phyloP scores from a whole-genome alignment of 2,797 vertebrate species.

The Psittacula echo region DNA sequence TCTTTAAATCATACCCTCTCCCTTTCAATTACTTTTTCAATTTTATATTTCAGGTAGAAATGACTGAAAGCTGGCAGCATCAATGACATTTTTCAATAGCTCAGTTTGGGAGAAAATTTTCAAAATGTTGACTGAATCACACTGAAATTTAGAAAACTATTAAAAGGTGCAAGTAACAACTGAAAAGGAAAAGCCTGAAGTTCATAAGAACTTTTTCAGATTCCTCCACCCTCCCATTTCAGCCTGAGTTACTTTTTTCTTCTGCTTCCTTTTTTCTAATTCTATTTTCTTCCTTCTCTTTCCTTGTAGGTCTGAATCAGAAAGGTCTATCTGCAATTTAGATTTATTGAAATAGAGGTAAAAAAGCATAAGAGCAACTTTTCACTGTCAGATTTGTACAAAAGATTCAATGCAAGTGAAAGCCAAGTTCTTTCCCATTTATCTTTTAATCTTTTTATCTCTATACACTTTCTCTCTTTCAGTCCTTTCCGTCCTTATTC shows the following conservation, averaged over 20 bases:
- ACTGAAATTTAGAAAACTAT: background rate
- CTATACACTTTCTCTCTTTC: slow-evolving; percentile 29
- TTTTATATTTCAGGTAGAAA: background rate
- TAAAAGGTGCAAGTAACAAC: background rate
- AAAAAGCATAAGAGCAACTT: slow-evolving; percentile 58
- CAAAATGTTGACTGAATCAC: background rate
- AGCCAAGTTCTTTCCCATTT: slow-evolving; percentile 36
- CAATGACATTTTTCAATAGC: background rate
- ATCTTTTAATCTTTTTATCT: slow-evolving; percentile 53
- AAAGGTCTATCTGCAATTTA: slow-evolving; percentile 62
- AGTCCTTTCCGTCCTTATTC: slow-evolving; percentile 15
- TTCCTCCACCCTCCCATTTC: background rate
- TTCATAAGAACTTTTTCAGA: background rate
- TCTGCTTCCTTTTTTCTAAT: background rate
- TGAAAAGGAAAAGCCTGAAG: background rate
- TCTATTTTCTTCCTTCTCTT: background rate
- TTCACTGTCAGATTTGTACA: slow-evolving; percentile 50
- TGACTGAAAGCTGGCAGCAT: background rate
- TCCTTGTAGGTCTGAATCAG: slow-evolving; percentile 13
- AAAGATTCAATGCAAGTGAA: slow-evolving; percentile 42
- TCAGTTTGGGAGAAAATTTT: background rate
- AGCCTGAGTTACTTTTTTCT: background rate
- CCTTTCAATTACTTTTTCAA: background rate
- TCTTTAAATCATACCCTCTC: background rate
- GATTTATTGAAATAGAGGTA: slow-evolving; percentile 53